A percentile compares a stretch with the other conserved stretches of the same genome.
These are phyloP conservation scores for Coelinius sp. DNA, from an alignment of 2,888 invertebrate species.

Conservation along the genomic window DNA sequence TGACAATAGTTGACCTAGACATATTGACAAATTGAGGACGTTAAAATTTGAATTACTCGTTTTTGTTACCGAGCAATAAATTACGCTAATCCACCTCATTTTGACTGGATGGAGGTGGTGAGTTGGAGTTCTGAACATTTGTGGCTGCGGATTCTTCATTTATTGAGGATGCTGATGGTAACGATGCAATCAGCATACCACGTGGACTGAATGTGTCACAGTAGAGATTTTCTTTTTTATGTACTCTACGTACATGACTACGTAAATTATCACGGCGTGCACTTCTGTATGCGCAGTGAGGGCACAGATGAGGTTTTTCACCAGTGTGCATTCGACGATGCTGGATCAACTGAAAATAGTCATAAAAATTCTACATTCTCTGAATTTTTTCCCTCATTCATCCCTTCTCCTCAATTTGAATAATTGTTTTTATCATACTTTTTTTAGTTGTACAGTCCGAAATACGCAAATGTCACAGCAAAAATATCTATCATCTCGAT, in stretches of 20 bases:
- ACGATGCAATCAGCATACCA: conserved; percentile 70
- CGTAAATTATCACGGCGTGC: conserved; percentile 74
- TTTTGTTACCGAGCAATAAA: conserved; percentile 36
- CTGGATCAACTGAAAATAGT: conserved; percentile 70
- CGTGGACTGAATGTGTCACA: conserved; percentile 75
- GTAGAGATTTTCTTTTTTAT: conserved; percentile 74
- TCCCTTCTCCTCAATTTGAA: no score
- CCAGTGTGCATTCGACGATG: conserved; percentile 75
- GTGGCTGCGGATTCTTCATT: conserved; percentile 33
- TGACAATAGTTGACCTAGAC: conserved; percentile 37
- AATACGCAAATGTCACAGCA: conserved; percentile 74
- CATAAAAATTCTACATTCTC: not conserved
- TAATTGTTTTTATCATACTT: conserved; percentile 62
- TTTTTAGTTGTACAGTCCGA: conserved; percentile 74
- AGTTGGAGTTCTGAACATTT: conserved; percentile 55
- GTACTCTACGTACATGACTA: conserved; percentile 74
- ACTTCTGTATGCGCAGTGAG: conserved; percentile 74
- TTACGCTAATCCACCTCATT: conserved; percentile 60
- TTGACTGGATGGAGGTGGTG: conserved; percentile 61
- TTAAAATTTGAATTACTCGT: conserved; percentile 47
- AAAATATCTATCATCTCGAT: conserved; percentile 72
- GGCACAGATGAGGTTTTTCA: conserved; percentile 74
- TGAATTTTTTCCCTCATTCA: no score
- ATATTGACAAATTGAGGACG: conserved; percentile 64
- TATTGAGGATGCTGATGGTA: conserved; percentile 30